Percentiles rank a stretch among this genome's conserved stretches.
Conservation (phyloP, 2,113 vertebrate genomes). For the Labeo catla region DNA sequence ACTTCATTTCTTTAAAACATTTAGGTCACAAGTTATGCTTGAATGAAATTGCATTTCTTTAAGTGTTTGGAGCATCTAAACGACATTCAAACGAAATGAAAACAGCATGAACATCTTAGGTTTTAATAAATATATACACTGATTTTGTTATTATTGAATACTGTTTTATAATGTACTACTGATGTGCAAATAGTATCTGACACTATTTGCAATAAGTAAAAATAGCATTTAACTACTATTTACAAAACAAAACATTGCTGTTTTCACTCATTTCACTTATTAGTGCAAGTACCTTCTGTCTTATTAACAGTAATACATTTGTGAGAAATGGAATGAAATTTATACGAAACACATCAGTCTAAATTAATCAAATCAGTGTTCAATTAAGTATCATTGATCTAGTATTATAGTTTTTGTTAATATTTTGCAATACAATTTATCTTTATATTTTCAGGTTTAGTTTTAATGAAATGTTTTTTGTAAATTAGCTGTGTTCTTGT, state of each 20-base stretch:
- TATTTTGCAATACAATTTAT: too few species aligned
- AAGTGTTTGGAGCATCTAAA: neutral
- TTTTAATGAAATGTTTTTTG: too few species aligned
- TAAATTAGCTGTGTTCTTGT: too few species aligned
- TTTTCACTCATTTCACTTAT: too few species aligned
- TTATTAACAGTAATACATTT: too few species aligned
- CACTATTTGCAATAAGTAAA: neutral
- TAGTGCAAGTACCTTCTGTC: too few species aligned
- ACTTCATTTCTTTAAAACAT: neutral
- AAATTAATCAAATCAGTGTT: too few species aligned
- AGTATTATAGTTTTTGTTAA: too few species aligned
- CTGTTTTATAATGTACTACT: neutral
- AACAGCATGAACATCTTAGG: neutral
- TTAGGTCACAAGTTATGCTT: neutral
- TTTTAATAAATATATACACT: neutral
- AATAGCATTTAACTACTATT: neutral
- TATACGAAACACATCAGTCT: too few species aligned
- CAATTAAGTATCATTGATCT: neutral
- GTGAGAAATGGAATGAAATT: too few species aligned
- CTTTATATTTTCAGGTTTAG: too few species aligned
- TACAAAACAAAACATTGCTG: neutral
- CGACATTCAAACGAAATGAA: neutral
- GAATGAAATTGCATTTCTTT: neutral
- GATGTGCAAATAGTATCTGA: neutral
- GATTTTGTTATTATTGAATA: neutral